These are phyloP conservation scores for Odontomachus brunneus DNA, from an alignment of 1,140 invertebrate species.

Conservation along the genomic window DNA sequence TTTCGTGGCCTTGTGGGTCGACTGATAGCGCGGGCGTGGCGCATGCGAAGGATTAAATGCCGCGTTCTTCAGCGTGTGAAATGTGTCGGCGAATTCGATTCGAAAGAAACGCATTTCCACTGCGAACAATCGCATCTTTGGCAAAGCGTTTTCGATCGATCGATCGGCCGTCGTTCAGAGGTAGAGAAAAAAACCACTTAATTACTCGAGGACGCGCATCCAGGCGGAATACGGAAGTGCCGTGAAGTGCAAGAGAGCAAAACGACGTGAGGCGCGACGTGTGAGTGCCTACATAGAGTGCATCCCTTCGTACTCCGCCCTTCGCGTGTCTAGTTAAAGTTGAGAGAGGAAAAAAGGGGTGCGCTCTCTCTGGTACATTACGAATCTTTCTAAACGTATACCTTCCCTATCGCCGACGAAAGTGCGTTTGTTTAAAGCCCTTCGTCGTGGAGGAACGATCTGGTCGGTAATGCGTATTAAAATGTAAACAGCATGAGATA, in stretches of 20 bases:
- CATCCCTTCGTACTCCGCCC: slow-evolving; percentile 58
- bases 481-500: background rate
- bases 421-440: slow-evolving; percentile 63
- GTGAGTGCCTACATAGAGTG: slow-evolving; percentile 49
- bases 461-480: slow-evolving; percentile 11
- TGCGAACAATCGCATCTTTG: slow-evolving; percentile 26
- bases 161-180: slow-evolving; percentile 6
- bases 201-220: slow-evolving; percentile 45
- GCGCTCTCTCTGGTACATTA: slow-evolving; percentile 75
- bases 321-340: slow-evolving; percentile 57
- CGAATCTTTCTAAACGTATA: slow-evolving; percentile 84
- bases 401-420: slow-evolving; percentile 50
- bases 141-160: slow-evolving; percentile 49
- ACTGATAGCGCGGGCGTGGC: background rate
- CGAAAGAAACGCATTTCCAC: slow-evolving; percentile 18
- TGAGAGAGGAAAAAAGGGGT: slow-evolving; percentile 6
- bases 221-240: slow-evolving; percentile 58
- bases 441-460: slow-evolving; percentile 5
- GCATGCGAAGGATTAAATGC: slow-evolving; percentile 36
- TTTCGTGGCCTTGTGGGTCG: background rate
- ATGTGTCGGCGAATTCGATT: background rate
- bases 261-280: slow-evolving; percentile 39
- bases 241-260: slow-evolving; percentile 52
- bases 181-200: slow-evolving; percentile 33
- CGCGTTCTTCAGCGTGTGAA: slow-evolving; percentile 14